Percentiles rank a stretch among this genome's conserved stretches.
Conservation (phyloP, 2,113 vertebrate species). For the Regulus satrapa region DNA sequence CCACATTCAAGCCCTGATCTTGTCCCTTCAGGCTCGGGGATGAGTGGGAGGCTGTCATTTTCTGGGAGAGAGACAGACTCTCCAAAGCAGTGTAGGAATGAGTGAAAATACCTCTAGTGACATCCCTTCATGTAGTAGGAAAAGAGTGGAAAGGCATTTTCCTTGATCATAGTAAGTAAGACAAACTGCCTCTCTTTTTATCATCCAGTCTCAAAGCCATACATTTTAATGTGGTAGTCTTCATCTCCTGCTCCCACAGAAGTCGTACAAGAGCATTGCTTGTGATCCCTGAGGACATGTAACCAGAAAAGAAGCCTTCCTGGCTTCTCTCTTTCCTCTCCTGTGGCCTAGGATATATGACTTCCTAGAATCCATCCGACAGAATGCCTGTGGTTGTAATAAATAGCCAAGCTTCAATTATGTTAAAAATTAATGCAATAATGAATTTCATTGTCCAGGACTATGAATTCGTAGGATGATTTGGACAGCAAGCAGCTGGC, state of each 20-base stretch:
- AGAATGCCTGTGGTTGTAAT: neutral
- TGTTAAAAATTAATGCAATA: neutral
- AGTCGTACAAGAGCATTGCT: neutral
- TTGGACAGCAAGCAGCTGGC: neutral
- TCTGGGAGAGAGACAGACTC: neutral
- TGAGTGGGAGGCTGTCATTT: neutral
- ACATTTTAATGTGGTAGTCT: neutral
- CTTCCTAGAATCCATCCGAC: neutral
- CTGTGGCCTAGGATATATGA: neutral
- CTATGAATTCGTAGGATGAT: neutral
- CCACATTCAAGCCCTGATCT: neutral
- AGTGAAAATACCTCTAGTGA: neutral
- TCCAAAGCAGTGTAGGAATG: neutral
- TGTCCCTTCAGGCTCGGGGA: neutral
- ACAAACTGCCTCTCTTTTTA: neutral
- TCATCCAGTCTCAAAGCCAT: neutral
- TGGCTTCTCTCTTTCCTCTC: neutral
- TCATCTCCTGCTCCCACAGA: neutral
- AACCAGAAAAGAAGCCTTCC: neutral
- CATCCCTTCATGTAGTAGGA: neutral
- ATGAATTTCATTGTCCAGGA: neutral
- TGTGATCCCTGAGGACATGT: neutral
- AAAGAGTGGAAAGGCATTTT: neutral
- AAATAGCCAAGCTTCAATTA: neutral
- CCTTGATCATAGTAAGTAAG: neutral